Base-by-base conservation (phyloP, 2,888 invertebrate species). In the Coelogynopora nodosa region DNA sequence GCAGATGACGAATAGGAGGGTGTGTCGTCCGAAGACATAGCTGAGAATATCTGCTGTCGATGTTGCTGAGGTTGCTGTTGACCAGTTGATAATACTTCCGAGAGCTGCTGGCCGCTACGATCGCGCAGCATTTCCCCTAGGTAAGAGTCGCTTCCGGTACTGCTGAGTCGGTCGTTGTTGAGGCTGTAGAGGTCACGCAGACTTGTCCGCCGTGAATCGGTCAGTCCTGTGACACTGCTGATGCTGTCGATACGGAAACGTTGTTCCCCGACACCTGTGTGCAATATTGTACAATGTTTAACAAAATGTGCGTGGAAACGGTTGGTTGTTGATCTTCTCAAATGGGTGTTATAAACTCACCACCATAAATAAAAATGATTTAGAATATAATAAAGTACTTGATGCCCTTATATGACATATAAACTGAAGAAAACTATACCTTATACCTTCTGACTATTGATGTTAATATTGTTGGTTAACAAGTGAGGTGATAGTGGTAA, bases 181-280 rank as follows among this genome's bases (percentile, higher is more conserved):
- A 74, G 23, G 23, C 74, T 74, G 74, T 13, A 74, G 27, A 74
- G 74, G 74, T 74, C 74, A 2, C 74, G 74, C 5, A 74, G 5
- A 74, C 74, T 74, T 2, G 74, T 74, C 27, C 74, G 74, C 5
- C 74, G 74, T 74, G 74, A 74, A 26, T 74, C 74, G 23, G 74
- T 74, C 18, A 74, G 27, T 23, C 74, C 74, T n/a, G 74, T 74
- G 5, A 2, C 74, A 74, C 74, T 74, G 27, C 74, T 74, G 27
- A 26, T 26, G 23, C 74, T 74, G 74, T 74, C 74, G 74, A 13
- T 74, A 26, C 74, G 74, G 27, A n/a, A 74, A 2, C 74, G 49
- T 49, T n/a, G n/a, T n/a, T n/a, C n/a, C n/a, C n/a, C 5, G 23
- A 74, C 74, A n/a, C 5, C 10, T 74, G 23, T 74, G 5, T n/a